phyloP scores from a whole-genome alignment of 2,113 vertebrate genomes.

The Chelonoidis abingdonii region DNA sequence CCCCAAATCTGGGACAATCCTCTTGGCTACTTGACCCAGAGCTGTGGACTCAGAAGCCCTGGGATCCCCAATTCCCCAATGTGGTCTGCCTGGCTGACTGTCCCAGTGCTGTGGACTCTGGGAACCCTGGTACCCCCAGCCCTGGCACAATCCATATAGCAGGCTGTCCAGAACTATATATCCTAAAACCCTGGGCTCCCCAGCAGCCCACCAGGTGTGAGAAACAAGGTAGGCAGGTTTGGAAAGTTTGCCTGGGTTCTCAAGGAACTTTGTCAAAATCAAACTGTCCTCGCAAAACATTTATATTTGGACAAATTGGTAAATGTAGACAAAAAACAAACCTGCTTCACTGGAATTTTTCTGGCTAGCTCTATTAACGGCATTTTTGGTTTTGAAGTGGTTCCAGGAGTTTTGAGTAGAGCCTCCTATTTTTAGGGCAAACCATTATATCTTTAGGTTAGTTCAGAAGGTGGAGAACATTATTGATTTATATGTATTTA shows the following conservation, averaged over 20 bases:
- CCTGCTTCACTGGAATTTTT: background rate
- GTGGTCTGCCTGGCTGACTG: background rate
- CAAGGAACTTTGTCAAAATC: background rate
- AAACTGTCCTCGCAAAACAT: background rate
- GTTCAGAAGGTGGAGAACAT: background rate
- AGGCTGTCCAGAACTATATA: background rate
- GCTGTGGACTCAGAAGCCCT: background rate
- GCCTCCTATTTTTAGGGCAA: background rate
- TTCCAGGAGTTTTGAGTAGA: background rate
- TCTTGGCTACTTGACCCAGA: background rate
- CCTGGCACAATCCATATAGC: background rate
- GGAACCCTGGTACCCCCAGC: background rate
- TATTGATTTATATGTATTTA: background rate
- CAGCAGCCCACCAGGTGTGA: background rate
- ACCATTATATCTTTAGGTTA: background rate
- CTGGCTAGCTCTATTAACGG: background rate
- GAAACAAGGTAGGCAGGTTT: background rate
- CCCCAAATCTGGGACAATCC: background rate
- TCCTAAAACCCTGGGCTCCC: background rate
- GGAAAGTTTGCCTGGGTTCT: background rate
- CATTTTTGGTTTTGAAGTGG: background rate
- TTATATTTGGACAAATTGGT: background rate
- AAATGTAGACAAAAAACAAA: background rate
- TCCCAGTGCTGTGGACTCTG: background rate
- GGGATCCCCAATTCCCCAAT: background rate